Percentiles rank a stretch among this genome's conserved stretches.
Conservation (phyloP, 2,888 invertebrate genomes). For the Zootermopsis nevadensis region DNA sequence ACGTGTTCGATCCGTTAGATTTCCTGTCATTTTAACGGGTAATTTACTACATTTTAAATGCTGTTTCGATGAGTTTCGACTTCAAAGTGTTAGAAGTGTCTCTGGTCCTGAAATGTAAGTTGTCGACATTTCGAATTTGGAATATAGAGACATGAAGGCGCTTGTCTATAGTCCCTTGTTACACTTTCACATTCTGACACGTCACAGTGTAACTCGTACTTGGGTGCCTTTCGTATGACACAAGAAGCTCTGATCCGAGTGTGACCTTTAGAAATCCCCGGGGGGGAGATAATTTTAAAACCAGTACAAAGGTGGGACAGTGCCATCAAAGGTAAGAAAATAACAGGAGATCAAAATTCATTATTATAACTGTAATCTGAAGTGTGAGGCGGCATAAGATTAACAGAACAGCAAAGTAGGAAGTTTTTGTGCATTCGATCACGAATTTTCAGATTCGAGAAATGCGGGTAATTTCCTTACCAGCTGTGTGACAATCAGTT, state of each 20-base stretch:
- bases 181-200: background rate
- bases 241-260: background rate
- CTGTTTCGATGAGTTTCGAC: too few relatives aligned
- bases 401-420: background rate
- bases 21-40: too few relatives aligned
- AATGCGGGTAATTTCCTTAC: too few relatives aligned
- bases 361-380: background rate
- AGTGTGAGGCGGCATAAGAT: background rate
- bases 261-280: background rate
- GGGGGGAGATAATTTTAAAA: background rate
- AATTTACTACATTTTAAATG: too few relatives aligned
- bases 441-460: background rate
- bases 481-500: too few relatives aligned
- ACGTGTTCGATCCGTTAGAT: too few relatives aligned
- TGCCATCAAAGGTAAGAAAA: background rate
- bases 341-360: background rate
- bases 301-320: background rate
- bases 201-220: background rate
- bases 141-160: too few relatives aligned
- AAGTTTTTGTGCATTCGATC: too few relatives aligned
- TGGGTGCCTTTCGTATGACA: background rate
- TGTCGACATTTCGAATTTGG: too few relatives aligned
- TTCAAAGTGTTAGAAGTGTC: too few relatives aligned
- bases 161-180: too few relatives aligned
- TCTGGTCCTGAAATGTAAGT: too few relatives aligned